phyloP scores from a whole-genome alignment of 2,113 vertebrate genomes.

The Gallinago media region DNA sequence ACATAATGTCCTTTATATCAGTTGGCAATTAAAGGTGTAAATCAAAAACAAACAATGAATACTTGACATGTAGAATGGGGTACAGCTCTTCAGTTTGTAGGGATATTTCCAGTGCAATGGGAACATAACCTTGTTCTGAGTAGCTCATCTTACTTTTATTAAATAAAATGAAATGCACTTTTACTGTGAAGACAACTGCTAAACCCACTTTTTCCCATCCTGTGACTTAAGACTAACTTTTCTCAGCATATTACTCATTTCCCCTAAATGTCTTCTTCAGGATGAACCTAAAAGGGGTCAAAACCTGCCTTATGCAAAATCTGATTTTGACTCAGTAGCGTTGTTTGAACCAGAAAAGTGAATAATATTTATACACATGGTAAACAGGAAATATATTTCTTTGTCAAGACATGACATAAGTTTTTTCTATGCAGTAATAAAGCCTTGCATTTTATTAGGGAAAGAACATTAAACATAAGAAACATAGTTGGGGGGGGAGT shows the following conservation, averaged over 20 bases:
- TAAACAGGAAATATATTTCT: conserved; percentile 19
- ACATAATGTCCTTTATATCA: not conserved
- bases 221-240: not conserved
- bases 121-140: not conserved
- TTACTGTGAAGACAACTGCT: not conserved
- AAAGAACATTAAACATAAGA: conserved; percentile 9
- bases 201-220: not conserved
- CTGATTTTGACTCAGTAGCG: not conserved
- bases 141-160: not conserved
- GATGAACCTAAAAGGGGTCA: not conserved
- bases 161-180: not conserved
- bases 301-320: not conserved
- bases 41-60: not conserved
- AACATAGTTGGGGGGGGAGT: not conserved
- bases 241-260: conserved; percentile 32
- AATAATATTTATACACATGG: not conserved
- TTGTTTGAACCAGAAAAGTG: conserved; percentile 4
- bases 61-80: not conserved
- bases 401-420: conserved; percentile 2
- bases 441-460: not conserved
- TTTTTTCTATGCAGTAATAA: not conserved
- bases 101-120: not conserved
- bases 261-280: not conserved
- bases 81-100: not conserved
- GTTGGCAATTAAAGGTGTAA: not conserved